These are phyloP conservation scores for Monarcha castaneiventris DNA, from an alignment of 2,113 vertebrate genomes.

Conservation along the genomic window DNA sequence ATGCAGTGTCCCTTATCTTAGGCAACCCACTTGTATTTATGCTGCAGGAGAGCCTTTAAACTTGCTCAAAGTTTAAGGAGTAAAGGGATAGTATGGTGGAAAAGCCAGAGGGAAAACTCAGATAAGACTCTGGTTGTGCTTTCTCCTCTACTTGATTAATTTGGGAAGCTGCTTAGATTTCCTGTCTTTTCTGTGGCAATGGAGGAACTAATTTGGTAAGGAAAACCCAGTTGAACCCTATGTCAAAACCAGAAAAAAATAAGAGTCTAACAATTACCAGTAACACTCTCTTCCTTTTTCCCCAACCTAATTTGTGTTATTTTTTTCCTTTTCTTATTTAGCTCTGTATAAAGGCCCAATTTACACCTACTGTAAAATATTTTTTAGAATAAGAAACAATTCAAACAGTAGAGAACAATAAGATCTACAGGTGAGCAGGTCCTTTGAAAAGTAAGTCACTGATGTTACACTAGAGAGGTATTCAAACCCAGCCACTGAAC, in stretches of 20 bases:
- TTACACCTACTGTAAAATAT: not conserved
- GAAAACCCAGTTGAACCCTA: not conserved
- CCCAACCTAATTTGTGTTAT: not conserved
- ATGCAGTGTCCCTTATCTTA: constrained; percentile 31
- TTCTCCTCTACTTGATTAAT: constrained; percentile 15
- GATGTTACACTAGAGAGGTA: not conserved
- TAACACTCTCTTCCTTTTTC: not conserved
- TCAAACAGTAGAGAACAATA: not conserved
- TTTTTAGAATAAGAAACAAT: constrained; percentile 14
- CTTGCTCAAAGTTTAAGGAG: constrained; percentile 11
- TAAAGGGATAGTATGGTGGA: not conserved
- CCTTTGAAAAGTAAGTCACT: constrained; percentile 21
- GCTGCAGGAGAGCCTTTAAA: constrained; percentile 33
- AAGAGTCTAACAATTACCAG: not conserved
- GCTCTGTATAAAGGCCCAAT: not conserved
- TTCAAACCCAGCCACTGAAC: constrained; percentile 16
- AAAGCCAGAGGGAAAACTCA: constrained; percentile 51
- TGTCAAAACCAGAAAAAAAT: not conserved
- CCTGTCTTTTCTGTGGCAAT: not conserved
- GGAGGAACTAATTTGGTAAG: not conserved
- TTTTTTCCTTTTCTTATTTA: not conserved
- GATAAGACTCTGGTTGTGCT: constrained; percentile 36
- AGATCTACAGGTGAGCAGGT: not conserved
- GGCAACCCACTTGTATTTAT: constrained; percentile 23
- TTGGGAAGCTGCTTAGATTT: constrained; percentile 11